Base-by-base conservation (phyloP, 2,888 invertebrate species). In the Camponotus fellah region DNA sequence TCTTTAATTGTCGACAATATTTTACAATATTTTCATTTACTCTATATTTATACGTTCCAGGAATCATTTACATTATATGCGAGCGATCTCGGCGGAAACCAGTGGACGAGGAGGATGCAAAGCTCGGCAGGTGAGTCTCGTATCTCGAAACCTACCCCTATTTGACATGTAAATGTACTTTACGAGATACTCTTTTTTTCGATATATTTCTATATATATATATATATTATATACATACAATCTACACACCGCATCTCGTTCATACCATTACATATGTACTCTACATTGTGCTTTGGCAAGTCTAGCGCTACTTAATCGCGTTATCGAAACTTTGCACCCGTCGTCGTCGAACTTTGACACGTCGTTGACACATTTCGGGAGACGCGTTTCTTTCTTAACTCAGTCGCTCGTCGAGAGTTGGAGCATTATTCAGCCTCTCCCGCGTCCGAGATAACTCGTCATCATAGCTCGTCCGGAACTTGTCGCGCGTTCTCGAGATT, bases 41-140 rank as follows among this genome's bases (percentile, higher is more conserved):
- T 26, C 26, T 26, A 26, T 26, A 21, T 62, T 60, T 86, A 64
- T 86, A n/a, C 82, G 12, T 89, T 82, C 14, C 91, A 95, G 95
- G 95, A 69, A 93, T 95, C 62, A 93, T 95, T 68, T 95, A 93
- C 90, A 94, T 95, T 86, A 90, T 95, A 64, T 95, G 95, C 89
- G 95, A 95, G 71, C 94, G 95, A 88, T 95, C 96, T 88, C 96
- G 96, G 56, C 95, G 96, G 71, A 97, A 97, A 94, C 96, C 97
- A 82, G 96, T 96, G 83, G 97, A 97, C 89, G 98, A 98, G 88
- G 98, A 98, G 83, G 97, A 97, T 95, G 96, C 97, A 0, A 98
- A 98, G 95, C 95, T 98, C 85, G 97, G 98, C 96, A 98, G 98
- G 98, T 98, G 96, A 96, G 95, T 92, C 53, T 74, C 72, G 6